Evolutionary conservation across 2,888 invertebrate genomes (phyloP).

Genomic region (Hemithea aestivaria): DNA sequence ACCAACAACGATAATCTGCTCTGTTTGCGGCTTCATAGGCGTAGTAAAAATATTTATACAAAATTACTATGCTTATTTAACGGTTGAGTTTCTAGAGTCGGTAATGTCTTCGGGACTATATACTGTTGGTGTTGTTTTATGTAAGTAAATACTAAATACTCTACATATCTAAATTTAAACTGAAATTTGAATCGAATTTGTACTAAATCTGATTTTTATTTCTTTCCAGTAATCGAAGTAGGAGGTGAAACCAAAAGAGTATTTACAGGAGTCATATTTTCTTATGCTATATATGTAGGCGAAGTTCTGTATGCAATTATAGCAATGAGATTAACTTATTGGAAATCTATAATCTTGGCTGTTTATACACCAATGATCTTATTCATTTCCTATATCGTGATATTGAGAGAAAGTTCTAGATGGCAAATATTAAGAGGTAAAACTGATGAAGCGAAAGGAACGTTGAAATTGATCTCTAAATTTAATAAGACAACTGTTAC

Average conservation of each 20-base stretch:
- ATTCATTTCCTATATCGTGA: constrained; percentile 42
- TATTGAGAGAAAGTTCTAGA: constrained; percentile 55
- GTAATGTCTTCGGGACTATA: constrained; percentile 58
- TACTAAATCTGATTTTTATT: constrained; percentile 5
- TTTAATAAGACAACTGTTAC: constrained; percentile 48
- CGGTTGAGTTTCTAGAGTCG: constrained; percentile 57
- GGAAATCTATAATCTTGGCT: constrained; percentile 52
- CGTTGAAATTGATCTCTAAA: constrained; percentile 43
- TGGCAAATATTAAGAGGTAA: constrained; percentile 60
- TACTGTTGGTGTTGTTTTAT: constrained; percentile 55
- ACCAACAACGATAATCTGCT: constrained; percentile 52
- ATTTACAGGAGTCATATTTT: constrained; percentile 54
- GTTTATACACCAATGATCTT: constrained; percentile 52
- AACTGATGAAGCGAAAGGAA: constrained; percentile 47
- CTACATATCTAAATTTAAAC: neutral
- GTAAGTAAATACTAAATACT: constrained; percentile 45
- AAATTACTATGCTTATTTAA: constrained; percentile 49
- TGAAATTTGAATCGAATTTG: too few relatives aligned
- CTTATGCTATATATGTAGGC: constrained; percentile 56
- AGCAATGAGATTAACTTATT: constrained; percentile 54
- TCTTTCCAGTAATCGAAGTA: constrained; percentile 60
- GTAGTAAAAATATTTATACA: constrained; percentile 50
- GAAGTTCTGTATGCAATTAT: constrained; percentile 55
- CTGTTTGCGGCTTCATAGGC: constrained; percentile 53
- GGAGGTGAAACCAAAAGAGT: constrained; percentile 61